Conservation (phyloP, 2,888 invertebrate species). For the Neria commutata region DNA sequence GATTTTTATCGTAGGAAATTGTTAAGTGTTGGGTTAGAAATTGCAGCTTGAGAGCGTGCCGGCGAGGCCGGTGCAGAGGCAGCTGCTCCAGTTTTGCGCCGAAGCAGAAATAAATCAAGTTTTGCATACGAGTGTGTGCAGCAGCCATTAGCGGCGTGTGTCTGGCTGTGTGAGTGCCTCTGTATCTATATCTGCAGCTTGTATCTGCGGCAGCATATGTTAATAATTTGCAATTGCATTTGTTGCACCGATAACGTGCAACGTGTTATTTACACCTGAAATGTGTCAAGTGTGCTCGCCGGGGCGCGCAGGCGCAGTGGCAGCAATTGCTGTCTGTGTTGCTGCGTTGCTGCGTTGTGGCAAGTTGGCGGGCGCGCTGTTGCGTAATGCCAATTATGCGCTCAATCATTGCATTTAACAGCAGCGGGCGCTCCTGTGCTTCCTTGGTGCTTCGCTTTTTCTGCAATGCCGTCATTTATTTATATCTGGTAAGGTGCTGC, state of each 20-base stretch:
- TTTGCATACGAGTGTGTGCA: neutral
- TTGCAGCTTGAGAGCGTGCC: conserved; percentile 13
- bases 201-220: conserved; percentile 32
- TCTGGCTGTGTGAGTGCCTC: neutral
- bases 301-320: no score
- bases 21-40: no score
- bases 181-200: conserved; percentile 9
- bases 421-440: no score
- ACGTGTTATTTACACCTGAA: conserved; percentile 34
- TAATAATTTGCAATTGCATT: conserved; percentile 55
- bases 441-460: no score
- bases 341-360: no score
- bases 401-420: no score
- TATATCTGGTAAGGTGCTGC: no score
- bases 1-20: no score
- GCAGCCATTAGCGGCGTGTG: conserved; percentile 1
- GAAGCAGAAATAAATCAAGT: conserved; percentile 12
- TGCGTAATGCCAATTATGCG: no score
- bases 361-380: no score
- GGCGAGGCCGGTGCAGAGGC: conserved; percentile 11
- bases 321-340: no score
- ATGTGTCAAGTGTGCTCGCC: conserved; percentile 25
- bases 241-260: conserved; percentile 46
- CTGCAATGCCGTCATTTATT: no score
- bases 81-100: conserved; percentile 24